Percentiles rank a stretch among this genome's conserved stretches.
phyloP scores from a whole-genome alignment of 2,797 vertebrate genomes.

The Micropoecilia bifurca region DNA sequence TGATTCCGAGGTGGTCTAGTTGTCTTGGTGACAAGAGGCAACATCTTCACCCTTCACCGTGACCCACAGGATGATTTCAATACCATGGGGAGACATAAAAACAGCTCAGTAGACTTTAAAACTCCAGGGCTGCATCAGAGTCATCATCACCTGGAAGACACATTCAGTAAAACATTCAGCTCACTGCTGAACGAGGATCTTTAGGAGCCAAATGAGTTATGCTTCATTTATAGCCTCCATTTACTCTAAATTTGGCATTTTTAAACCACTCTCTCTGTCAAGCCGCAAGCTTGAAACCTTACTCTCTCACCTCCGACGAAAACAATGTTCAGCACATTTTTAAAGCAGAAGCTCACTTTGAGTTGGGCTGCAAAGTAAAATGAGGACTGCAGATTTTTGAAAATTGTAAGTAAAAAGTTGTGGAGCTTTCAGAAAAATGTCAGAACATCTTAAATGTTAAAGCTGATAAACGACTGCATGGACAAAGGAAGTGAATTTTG shows the following conservation, averaged over 20 bases:
- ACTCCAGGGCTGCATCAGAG: background rate
- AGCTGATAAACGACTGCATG: background rate
- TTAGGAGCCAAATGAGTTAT: background rate
- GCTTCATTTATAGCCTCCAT: background rate
- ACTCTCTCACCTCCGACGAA: background rate
- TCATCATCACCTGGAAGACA: background rate
- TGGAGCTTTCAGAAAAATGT: background rate
- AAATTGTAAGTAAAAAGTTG: background rate
- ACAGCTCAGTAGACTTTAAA: background rate
- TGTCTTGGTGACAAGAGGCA: background rate
- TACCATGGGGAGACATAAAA: background rate
- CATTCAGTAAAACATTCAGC: background rate
- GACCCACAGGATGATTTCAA: background rate
- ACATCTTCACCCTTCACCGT: slow-evolving; percentile 2
- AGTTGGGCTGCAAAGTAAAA: background rate
- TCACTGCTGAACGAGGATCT: background rate
- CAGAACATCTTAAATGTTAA: background rate
- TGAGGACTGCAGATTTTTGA: background rate
- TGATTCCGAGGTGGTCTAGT: background rate
- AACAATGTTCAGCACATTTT: background rate
- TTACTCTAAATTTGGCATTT: background rate
- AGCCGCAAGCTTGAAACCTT: background rate
- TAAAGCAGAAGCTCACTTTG: background rate
- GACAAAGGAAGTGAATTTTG: too few relatives aligned
- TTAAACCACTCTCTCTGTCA: background rate